Conservation (phyloP, 2,888 invertebrate species). For the Drosophila villosipedis region DNA sequence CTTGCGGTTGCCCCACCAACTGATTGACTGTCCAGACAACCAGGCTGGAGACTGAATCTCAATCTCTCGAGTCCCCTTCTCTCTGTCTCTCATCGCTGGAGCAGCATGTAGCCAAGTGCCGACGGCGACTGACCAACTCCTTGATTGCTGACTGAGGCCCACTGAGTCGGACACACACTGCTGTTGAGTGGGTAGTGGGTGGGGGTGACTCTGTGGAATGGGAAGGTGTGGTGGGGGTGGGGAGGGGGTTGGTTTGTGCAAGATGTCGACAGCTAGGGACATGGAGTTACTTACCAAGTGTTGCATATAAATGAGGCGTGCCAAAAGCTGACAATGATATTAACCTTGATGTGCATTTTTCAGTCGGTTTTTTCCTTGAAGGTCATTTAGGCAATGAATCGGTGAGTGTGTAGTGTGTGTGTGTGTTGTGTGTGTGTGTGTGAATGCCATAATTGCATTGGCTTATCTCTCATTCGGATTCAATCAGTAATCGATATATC, state of each 20-base stretch:
- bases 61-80: not conserved
- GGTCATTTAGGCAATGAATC: constrained; percentile 28
- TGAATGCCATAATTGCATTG: not conserved
- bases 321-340: constrained; percentile 78
- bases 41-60: constrained; percentile 34
- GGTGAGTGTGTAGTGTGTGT: not conserved
- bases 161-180: constrained; percentile 5
- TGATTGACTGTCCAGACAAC: constrained; percentile 63
- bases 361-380: constrained; percentile 34
- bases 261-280: constrained; percentile 13
- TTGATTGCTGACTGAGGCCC: constrained; percentile 17
- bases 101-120: constrained; percentile 65
- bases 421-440: not conserved
- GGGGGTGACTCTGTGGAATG: not conserved
- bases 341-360: constrained; percentile 68
- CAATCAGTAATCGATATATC: not conserved
- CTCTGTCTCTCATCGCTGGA: constrained; percentile 14
- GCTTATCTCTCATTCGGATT: not conserved
- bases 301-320: constrained; percentile 77
- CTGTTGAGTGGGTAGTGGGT: not conserved
- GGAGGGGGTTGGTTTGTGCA: not conserved
- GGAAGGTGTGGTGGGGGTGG: not conserved
- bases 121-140: constrained; percentile 46
- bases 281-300: constrained; percentile 26
- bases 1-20: constrained; percentile 43